Conservation (phyloP, 2,797 vertebrate genomes). For the Acrossocheilus wenchowensis region DNA sequence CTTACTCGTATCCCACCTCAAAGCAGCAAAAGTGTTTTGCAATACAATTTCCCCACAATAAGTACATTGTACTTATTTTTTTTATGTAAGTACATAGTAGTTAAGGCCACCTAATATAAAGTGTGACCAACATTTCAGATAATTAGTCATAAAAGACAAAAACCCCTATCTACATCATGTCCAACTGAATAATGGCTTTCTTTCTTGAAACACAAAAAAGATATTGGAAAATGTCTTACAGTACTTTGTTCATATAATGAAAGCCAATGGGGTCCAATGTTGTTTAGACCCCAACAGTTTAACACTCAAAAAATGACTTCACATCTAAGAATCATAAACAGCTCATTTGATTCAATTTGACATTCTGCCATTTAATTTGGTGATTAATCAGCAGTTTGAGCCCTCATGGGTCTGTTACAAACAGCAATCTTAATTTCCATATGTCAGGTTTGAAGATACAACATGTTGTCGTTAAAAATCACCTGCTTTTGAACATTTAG, state of each 20-base stretch:
- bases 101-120: no score
- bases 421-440: conserved; percentile 29
- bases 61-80: no score
- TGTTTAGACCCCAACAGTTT: neutral
- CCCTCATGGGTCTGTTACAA: neutral
- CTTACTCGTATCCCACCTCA: no score
- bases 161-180: neutral
- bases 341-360: neutral
- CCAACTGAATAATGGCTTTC: neutral
- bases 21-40: no score
- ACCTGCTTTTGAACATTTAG: conserved; percentile 33
- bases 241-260: neutral
- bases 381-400: neutral
- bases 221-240: neutral
- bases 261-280: neutral
- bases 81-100: no score
- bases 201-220: neutral
- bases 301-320: neutral
- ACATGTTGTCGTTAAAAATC: conserved; percentile 9
- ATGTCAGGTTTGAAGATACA: conserved; percentile 26
- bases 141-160: neutral
- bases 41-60: no score
- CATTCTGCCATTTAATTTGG: neutral
- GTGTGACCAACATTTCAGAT: neutral
- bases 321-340: neutral